These are phyloP conservation scores for Prosapia bicincta DNA, from an alignment of 2,888 invertebrate species.

Conservation along the genomic window DNA sequence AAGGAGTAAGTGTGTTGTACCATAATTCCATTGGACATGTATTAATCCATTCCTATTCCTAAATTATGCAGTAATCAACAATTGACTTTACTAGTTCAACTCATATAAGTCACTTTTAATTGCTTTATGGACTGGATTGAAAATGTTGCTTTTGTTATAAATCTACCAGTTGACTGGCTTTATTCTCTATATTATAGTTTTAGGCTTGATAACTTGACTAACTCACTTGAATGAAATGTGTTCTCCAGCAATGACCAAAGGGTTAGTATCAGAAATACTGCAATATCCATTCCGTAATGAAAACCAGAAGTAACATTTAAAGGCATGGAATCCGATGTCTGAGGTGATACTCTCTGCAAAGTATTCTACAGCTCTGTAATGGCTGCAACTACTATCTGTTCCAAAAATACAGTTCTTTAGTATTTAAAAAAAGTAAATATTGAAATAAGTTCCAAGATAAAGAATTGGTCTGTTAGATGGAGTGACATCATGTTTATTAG, in stretches of 20 bases:
- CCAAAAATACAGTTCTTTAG: neutral
- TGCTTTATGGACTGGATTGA: too few species aligned
- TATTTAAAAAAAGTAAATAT: too few species aligned
- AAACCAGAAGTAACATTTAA: constrained; percentile 53
- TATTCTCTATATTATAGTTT: neutral
- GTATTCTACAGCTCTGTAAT: constrained; percentile 56
- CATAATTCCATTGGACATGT: too few species aligned
- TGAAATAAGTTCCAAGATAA: too few species aligned
- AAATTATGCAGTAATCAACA: neutral
- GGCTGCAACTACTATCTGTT: constrained; percentile 55
- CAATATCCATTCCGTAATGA: constrained; percentile 54
- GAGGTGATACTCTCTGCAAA: constrained; percentile 57
- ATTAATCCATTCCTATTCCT: too few species aligned
- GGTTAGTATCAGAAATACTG: constrained; percentile 40
- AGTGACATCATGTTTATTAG: too few species aligned
- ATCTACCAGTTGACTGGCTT: too few species aligned
- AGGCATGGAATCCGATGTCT: constrained; percentile 54
- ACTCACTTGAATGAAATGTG: constrained; percentile 50
- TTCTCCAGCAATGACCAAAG: constrained; percentile 28
- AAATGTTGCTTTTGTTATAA: too few species aligned
- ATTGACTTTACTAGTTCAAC: neutral
- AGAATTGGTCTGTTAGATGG: too few species aligned
- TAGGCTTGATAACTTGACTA: neutral
- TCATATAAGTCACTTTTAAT: neutral
- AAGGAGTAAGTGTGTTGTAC: too few species aligned